Evolutionary conservation across 2,888 invertebrate species (phyloP), one percentile per base, ranked within the genome.

Genomic region (Papilio elwesi): DNA sequence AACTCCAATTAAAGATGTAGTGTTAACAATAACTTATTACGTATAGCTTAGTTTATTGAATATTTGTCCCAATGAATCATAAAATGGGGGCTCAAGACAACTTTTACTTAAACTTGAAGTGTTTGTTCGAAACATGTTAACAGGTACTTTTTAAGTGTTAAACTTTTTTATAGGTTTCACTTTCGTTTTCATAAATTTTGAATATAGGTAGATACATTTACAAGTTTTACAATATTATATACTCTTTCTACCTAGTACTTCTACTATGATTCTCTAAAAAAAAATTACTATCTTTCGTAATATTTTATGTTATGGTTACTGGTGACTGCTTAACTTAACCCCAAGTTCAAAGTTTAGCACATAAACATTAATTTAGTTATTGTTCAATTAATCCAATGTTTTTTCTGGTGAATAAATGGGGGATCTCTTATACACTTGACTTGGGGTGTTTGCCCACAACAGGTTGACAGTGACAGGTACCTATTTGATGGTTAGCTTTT

Each of bases 61-160:
- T 43, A 6, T 62, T 62, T 62, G 59, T 62, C 43, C 59, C 43
- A 43, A 15, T 43, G 11, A 7, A 15, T 53, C 5, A 59, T 12
- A 59, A 12, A 16, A 52, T 51, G 3, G 47, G 63, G 47, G 8
- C 47, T 47, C 12, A 66, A 65, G 4, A 26, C 26, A 26, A 71
- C 48, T 48, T 55, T 68, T n/a, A n/a, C n/a, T n/a, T 48, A 16
- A 53, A 47, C 10, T 62, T 36, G 26, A 65, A 47, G 59, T 69
- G 64, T 63, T 38, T 43, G 52, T n/a, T 9, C 7, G 66, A 65
- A 66, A 73, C 73, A 73, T 36, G 73, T 73, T 63, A 8, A 59
- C 65, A 70, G 69, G 57, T 59, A 65, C 43, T 57, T 36, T 69
- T 52, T 16, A 2, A 26, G 26, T 26, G 26, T 26, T 38, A 0